Evolutionary conservation across 1,140 invertebrate genomes (phyloP).

Genomic region (Holotrichia oblita): DNA sequence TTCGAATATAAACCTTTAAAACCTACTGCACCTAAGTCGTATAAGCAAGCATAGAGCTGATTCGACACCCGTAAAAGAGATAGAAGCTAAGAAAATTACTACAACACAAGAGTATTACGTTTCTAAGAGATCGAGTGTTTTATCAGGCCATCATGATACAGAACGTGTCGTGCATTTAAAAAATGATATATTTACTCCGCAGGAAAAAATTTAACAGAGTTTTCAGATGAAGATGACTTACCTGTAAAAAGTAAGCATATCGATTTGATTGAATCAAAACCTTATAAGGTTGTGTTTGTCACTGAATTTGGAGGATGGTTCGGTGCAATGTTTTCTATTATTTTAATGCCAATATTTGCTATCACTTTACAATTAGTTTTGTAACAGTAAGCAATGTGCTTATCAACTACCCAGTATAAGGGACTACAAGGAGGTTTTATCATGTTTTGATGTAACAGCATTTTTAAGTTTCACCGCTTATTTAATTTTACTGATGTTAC

Average conservation of each 20-base stretch:
- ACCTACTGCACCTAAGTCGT: not conserved
- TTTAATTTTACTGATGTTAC: conserved; percentile 57
- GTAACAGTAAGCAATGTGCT: conserved; percentile 58
- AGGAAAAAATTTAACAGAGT: conserved; percentile 55
- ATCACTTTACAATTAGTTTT: conserved; percentile 59
- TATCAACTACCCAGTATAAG: conserved; percentile 56
- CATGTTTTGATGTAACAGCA: conserved; percentile 58
- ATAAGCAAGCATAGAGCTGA: not conserved
- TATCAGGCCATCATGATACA: conserved; percentile 43
- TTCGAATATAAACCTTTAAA: conserved; percentile 6
- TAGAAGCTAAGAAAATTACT: not conserved
- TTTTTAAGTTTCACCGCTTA: conserved; percentile 56
- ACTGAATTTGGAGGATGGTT: conserved; percentile 59
- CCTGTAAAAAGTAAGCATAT: conserved; percentile 43
- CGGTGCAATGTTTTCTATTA: conserved; percentile 48
- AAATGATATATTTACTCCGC: conserved; percentile 47
- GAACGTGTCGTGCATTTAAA: conserved; percentile 55
- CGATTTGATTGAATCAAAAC: conserved; percentile 29
- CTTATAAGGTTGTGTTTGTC: not conserved
- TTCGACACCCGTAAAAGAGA: not conserved
- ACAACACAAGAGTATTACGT: not conserved
- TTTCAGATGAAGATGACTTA: conserved; percentile 62
- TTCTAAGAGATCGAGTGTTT: conserved; percentile 8
- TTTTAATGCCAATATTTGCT: conserved; percentile 47
- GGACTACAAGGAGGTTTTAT: conserved; percentile 52